These are phyloP conservation scores for Channa argus DNA, from an alignment of 2,113 vertebrate species.

Conservation along the genomic window DNA sequence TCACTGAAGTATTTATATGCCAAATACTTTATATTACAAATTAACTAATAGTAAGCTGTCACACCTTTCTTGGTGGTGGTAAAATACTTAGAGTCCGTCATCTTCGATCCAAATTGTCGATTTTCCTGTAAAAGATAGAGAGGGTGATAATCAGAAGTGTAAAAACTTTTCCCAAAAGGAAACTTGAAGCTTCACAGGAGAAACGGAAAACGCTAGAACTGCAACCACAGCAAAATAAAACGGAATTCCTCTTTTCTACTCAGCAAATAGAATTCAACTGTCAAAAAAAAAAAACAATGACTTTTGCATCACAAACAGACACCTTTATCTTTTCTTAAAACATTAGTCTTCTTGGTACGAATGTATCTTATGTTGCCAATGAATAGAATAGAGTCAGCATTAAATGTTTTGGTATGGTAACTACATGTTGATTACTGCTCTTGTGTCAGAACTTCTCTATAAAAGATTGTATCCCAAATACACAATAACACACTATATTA, in stretches of 20 bases:
- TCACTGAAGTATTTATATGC: not conserved
- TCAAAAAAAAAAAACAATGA: slow-evolving; percentile 54
- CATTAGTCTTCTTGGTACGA: slow-evolving; percentile 41
- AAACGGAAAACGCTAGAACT: slow-evolving; percentile 77
- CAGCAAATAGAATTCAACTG: slow-evolving; percentile 38
- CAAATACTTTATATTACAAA: not conserved
- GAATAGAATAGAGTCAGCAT: slow-evolving; percentile 11
- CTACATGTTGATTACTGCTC: slow-evolving; percentile 52
- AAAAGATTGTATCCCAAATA: not conserved
- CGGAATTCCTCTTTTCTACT: slow-evolving; percentile 68
- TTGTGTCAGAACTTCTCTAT: not conserved
- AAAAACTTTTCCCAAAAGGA: slow-evolving; percentile 38
- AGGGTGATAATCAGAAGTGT: slow-evolving; percentile 12
- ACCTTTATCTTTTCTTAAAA: slow-evolving; percentile 2
- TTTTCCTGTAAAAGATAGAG: slow-evolving; percentile 77
- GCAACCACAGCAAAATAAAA: slow-evolving; percentile 69
- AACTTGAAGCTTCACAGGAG: slow-evolving; percentile 39
- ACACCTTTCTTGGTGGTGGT: slow-evolving; percentile 99
- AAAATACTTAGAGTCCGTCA: slow-evolving; percentile 99
- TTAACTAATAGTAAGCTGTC: not conserved
- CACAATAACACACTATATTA: not conserved
- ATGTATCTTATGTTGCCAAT: slow-evolving; percentile 1
- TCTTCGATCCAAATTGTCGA: slow-evolving; percentile 88
- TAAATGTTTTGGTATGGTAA: slow-evolving; percentile 1
- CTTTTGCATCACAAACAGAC: slow-evolving; percentile 35